Base-by-base conservation (phyloP, 2,113 vertebrate genomes). In the Agelaius phoeniceus region DNA sequence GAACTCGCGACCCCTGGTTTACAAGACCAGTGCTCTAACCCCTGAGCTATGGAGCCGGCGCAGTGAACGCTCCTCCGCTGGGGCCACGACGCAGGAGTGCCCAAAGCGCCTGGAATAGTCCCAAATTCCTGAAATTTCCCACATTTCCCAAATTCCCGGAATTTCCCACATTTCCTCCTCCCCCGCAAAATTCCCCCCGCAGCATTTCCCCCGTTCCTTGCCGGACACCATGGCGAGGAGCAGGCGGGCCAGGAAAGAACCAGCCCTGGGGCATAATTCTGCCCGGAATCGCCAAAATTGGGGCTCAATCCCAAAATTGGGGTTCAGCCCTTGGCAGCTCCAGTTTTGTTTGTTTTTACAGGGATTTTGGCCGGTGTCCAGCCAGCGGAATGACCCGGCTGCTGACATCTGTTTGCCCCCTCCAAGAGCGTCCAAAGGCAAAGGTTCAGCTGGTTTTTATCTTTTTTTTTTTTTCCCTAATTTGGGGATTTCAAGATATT, bases 21-120 rank as follows among this genome's bases (percentile, higher is more conserved):
- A 98, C 97, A 95, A 98, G 97, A 98, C 98, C 98, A 98, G 98
- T 98, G 98, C 98, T 98, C 97, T 98, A 97, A 98, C 98, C 98
- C 97, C 98, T 98, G 98, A 98, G 98, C 98, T 98, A 98, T 59
- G 86, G 86, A 65, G 86, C 76, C 86, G 4, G 43, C 30, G 33
- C 3, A 3, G 8, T 0, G 1, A 0, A 0, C 0, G 1, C 0
- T 0, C 1, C 17, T 9, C 13, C 6, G 5, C 51, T 1, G 67
- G 5, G 20, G 26, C 9, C 49, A 23, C 41, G 49, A 71, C 7
- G 7, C 4, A 4, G 22, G 23, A 27, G 3, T 2, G 5, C 15
- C 39, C 15, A 1, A 5, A 10, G 3, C 1, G 15, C 2, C 10
- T 0, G 51, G 2, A 11, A 4, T 1, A 2, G 15, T 28, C 31